Percentiles rank a stretch among this genome's conserved stretches.
These are phyloP conservation scores for Ochropacha duplaris DNA, from an alignment of 2,888 invertebrate species.

Conservation along the genomic window DNA sequence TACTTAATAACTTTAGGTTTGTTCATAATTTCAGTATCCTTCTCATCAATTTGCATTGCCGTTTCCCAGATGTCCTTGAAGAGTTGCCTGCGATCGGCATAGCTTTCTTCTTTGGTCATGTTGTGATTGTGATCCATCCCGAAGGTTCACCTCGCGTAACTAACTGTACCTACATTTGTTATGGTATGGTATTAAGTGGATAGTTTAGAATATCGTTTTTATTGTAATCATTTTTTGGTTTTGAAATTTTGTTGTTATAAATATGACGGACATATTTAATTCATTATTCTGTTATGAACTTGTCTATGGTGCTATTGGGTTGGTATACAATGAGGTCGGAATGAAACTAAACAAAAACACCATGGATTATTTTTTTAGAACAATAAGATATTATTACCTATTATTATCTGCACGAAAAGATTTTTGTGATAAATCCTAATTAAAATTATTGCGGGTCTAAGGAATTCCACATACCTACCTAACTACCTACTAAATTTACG, in stretches of 20 bases:
- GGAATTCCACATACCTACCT: too few relatives aligned
- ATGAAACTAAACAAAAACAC: neutral
- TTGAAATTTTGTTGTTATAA: neutral
- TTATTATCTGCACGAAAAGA: too few relatives aligned
- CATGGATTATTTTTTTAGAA: too few relatives aligned
- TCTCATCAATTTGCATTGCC: slow-evolving; percentile 51
- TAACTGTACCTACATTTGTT: neutral
- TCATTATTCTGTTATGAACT: neutral
- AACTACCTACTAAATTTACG: too few relatives aligned
- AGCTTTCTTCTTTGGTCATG: slow-evolving; percentile 60
- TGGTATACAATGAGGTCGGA: neutral
- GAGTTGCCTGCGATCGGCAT: slow-evolving; percentile 57
- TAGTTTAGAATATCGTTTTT: neutral
- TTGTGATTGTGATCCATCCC: slow-evolving; percentile 35
- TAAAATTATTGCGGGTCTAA: too few relatives aligned
- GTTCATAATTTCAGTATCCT: slow-evolving; percentile 44
- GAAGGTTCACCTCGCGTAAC: neutral
- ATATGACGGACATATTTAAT: neutral
- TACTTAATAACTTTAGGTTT: slow-evolving; percentile 74
- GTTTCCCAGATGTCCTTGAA: slow-evolving; percentile 72
- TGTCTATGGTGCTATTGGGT: neutral
- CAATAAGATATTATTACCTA: too few relatives aligned
- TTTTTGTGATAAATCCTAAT: too few relatives aligned
- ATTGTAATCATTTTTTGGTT: neutral
- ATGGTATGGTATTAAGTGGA: neutral